These are phyloP conservation scores for Odontomachus brunneus DNA, from an alignment of 1,140 invertebrate species.

Conservation along the genomic window DNA sequence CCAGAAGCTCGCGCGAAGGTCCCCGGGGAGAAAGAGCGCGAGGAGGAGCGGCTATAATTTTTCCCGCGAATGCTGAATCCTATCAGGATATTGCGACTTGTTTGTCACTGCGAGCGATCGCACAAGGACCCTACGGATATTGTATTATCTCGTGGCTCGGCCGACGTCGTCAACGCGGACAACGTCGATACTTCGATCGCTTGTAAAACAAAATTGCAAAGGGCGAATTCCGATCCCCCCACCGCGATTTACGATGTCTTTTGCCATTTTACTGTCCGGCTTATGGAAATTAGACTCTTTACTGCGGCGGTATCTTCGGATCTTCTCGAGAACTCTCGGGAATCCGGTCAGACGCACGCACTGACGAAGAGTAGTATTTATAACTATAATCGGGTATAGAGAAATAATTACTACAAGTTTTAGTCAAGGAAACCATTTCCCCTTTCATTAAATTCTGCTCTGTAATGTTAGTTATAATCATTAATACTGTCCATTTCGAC, in stretches of 20 bases:
- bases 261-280: slow-evolving; percentile 12
- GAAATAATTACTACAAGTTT: no score
- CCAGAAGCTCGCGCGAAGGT: not conserved
- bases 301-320: not conserved
- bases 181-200: slow-evolving; percentile 24
- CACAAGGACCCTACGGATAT: slow-evolving; percentile 11
- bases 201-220: slow-evolving; percentile 50
- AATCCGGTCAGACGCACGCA: not conserved
- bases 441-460: no score
- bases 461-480: no score
- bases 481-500: no score
- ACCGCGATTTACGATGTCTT: slow-evolving; percentile 28
- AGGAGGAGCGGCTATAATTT: not conserved
- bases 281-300: slow-evolving; percentile 49
- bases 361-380: no score
- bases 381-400: no score
- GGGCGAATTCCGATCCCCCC: not conserved
- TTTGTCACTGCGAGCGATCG: slow-evolving; percentile 12
- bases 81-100: slow-evolving; percentile 1
- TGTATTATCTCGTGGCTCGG: slow-evolving; percentile 15
- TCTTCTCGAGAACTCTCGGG: slow-evolving; percentile 14
- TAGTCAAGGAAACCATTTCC: no score
- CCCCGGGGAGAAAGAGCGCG: not conserved
- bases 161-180: slow-evolving; percentile 15
- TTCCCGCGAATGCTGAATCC: not conserved